phyloP scores from a whole-genome alignment of 2,797 vertebrate species.

The Rhinatrema bivittatum region DNA sequence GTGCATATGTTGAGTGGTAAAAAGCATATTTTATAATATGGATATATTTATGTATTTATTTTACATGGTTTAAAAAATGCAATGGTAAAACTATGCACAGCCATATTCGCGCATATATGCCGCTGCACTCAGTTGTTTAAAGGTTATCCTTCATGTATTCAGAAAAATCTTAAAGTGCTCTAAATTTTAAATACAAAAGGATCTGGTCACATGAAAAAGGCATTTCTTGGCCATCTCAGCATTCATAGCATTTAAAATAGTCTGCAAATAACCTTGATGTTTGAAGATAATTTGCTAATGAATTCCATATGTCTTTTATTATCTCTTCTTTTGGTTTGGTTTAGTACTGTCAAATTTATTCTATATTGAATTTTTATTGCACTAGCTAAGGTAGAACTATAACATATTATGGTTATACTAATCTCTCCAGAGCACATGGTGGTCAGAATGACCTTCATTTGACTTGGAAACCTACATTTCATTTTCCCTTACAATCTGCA shows the following conservation, averaged over 20 bases:
- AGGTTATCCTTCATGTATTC: too few species aligned
- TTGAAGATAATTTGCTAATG: conserved; percentile 3
- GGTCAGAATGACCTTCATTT: conserved; percentile 24
- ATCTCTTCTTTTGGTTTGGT: conserved; percentile 12
- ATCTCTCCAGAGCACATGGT: conserved; percentile 6
- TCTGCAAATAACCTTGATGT: conserved; percentile 10
- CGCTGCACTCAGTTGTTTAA: too few species aligned
- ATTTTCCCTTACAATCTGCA: conserved; percentile 25
- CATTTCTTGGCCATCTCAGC: too few species aligned
- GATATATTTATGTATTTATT: too few species aligned
- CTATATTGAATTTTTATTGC: conserved; percentile 3
- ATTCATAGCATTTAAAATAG: background rate
- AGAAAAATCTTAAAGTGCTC: too few species aligned
- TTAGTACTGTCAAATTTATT: conserved; percentile 15
- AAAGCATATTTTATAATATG: too few species aligned
- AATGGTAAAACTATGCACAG: too few species aligned
- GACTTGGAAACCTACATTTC: conserved; percentile 20
- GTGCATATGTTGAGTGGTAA: too few species aligned
- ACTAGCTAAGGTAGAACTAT: background rate
- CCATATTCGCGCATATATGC: too few species aligned
- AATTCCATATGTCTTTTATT: conserved; percentile 14
- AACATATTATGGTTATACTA: background rate
- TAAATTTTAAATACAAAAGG: too few species aligned
- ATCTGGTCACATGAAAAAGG: too few species aligned
- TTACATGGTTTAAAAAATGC: too few species aligned